phyloP scores from a whole-genome alignment of 2,113 vertebrate genomes.

The Paramormyrops kingsleyae region DNA sequence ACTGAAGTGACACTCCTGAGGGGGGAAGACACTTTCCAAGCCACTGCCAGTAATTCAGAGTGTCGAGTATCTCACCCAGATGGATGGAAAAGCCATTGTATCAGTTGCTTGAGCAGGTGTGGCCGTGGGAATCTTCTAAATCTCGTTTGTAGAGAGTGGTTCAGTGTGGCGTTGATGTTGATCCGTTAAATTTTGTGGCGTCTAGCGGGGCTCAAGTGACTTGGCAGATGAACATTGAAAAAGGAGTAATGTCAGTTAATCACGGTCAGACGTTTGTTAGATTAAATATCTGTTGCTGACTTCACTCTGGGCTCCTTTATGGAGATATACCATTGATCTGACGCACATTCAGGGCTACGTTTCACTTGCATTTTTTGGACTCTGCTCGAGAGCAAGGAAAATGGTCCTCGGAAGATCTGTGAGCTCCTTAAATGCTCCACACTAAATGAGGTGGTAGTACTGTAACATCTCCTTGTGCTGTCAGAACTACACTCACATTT shows the following conservation, averaged over 20 bases:
- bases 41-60: neutral
- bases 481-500: neutral
- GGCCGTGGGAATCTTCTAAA: neutral
- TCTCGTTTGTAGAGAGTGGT: neutral
- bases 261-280: neutral
- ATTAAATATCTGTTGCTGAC: neutral
- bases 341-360: neutral
- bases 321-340: neutral
- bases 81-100: neutral
- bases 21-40: neutral
- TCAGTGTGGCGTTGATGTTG: neutral
- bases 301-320: neutral
- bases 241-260: neutral
- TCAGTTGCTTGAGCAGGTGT: neutral
- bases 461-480: neutral
- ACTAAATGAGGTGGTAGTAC: neutral
- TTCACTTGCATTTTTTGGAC: neutral
- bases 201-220: neutral
- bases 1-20: neutral
- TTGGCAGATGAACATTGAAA: neutral
- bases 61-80: neutral
- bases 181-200: neutral
- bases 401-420: neutral
- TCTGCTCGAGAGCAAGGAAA: neutral
- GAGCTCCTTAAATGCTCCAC: neutral